These are phyloP conservation scores for Vulpes lagopus DNA, from an alignment of 2,113 vertebrate genomes.

Conservation along the genomic window DNA sequence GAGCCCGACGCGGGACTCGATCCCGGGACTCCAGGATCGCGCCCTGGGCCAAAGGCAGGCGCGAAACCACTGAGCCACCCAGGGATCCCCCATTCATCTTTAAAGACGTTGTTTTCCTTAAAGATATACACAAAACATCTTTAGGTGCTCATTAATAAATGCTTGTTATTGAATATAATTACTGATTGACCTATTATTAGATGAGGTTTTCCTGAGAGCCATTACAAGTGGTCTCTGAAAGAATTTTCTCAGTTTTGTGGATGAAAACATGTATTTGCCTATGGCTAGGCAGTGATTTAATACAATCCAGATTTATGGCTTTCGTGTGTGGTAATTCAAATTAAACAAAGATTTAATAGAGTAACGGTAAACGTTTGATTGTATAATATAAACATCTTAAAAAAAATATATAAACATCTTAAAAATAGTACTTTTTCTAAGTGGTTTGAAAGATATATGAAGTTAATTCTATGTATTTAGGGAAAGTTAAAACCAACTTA, in stretches of 20 bases:
- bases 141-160: conserved; percentile 35
- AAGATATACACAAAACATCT: neutral
- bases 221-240: conserved; percentile 29
- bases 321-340: conserved; percentile 5
- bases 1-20: too few species aligned
- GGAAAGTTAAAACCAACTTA: neutral
- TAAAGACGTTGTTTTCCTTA: neutral
- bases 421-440: conserved; percentile 36
- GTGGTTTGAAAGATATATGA: neutral
- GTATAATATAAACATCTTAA: conserved; percentile 42
- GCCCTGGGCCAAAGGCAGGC: too few species aligned
- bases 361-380: conserved; percentile 19
- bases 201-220: conserved; percentile 13
- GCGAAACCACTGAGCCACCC: too few species aligned
- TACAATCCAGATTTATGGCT: conserved; percentile 3
- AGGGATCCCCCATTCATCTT: neutral
- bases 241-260: neutral
- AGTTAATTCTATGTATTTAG: conserved; percentile 25
- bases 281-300: neutral
- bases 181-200: neutral
- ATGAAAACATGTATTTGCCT: conserved; percentile 13
- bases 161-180: neutral
- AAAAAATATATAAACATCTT: conserved; percentile 46
- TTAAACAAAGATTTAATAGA: conserved; percentile 9
- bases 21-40: too few species aligned